Evolutionary conservation across 2,113 vertebrate species (phyloP), one percentile per base, ranked within the genome.

Genomic region (Dasyornis broadbenti): DNA sequence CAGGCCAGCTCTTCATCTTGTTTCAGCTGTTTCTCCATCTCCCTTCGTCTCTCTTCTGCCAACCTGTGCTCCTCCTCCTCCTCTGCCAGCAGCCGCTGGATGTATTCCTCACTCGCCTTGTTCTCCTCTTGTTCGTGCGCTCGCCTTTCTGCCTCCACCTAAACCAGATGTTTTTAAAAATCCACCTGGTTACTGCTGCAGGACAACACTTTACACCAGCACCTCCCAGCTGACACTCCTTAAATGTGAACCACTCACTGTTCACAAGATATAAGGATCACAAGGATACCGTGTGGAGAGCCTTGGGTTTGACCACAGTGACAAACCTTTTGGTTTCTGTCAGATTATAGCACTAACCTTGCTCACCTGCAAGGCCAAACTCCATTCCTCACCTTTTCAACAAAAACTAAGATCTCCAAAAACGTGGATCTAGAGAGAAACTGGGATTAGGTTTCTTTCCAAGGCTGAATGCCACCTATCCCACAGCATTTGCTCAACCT

Each of bases 101-200:
- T 99, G 78, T 98, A 98, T 27, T 98, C 98, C 95, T 99, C 98
- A 23, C 99, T 99, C 11, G 98, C 99, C 80, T 94, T 98, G 70
- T 96, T 97, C 96, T 99, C 98, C 86, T 98, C 98, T 81, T 99
- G 99, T 3, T 99, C 98, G 10, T 96, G 96, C 0, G 96, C 98
- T 54, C 97, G 97, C 76, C 98, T 98, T 90, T 99, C 99, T 96
- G 98, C 98, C 23, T 98, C 97, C 94, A 98, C 97, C 99, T 99
- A 90, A 90, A 72, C 7, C 30, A 40, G 11, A 3, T 0, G 33
- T 5, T 65, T 35, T 28, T 37, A 11, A 45, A 72, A 78, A 23
- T 5, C 10, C 27, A 26, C 10, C 53, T 20, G 23, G 22, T 59
- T 49, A 50, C 42, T 9, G 1, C 26, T 21, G 45, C 15, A 86